Evolutionary conservation across 2,797 vertebrate species (phyloP).

Genomic region (Pipistrellus kuhlii): DNA sequence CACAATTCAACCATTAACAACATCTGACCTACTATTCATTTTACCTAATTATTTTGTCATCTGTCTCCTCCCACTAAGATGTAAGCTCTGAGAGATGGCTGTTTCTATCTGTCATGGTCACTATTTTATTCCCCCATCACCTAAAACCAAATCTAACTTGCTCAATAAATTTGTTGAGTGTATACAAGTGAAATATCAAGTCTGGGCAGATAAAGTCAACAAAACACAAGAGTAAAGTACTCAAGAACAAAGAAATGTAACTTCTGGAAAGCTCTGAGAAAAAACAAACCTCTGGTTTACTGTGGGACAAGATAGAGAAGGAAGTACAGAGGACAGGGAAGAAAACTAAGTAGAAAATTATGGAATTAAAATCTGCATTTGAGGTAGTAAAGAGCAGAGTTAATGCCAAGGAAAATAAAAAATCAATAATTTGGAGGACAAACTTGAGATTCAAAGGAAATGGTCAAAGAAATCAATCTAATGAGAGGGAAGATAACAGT

Average conservation of each 20-base stretch:
- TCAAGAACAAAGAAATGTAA: neutral
- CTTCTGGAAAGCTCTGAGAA: slow-evolving; percentile 1
- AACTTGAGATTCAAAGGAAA: slow-evolving; percentile 58
- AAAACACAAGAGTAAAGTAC: neutral
- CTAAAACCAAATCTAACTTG: neutral
- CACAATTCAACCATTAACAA: neutral
- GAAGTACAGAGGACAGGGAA: neutral
- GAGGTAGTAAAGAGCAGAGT: neutral
- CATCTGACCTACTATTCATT: neutral
- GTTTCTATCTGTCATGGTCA: neutral
- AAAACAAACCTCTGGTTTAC: neutral
- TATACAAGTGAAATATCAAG: neutral
- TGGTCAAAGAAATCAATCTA: neutral
- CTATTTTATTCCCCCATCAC: neutral
- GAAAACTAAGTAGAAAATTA: neutral
- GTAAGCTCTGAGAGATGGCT: neutral
- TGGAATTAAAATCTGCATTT: neutral
- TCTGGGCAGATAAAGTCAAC: slow-evolving; percentile 12
- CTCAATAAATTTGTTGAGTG: neutral
- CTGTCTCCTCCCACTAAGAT: neutral
- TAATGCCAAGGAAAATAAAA: slow-evolving; percentile 2
- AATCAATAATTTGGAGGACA: neutral
- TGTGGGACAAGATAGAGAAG: neutral
- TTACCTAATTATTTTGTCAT: neutral
- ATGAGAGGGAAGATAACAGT: neutral